phyloP scores from a whole-genome alignment of 2,113 vertebrate genomes.

The Dryoscopus gambensis region DNA sequence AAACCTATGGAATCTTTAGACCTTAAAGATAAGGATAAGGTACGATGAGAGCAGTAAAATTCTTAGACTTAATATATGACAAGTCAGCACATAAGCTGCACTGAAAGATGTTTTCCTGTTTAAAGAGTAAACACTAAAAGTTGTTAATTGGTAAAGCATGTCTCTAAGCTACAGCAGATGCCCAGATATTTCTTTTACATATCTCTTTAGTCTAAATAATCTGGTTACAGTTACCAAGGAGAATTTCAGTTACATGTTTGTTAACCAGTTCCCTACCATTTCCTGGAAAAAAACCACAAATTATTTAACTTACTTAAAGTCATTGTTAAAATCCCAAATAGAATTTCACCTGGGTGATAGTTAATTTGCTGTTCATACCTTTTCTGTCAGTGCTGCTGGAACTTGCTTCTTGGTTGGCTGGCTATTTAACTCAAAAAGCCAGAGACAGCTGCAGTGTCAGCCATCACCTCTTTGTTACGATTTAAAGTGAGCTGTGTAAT shows the following conservation, averaged over 20 bases:
- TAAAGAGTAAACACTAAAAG: not conserved
- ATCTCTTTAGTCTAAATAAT: not conserved
- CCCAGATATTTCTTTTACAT: not conserved
- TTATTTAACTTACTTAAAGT: not conserved
- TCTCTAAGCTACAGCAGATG: not conserved
- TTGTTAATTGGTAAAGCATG: not conserved
- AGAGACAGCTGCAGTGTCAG: not conserved
- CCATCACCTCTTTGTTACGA: not conserved
- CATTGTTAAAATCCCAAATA: not conserved
- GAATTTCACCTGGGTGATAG: not conserved
- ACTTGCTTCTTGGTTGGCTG: not conserved
- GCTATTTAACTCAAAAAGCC: not conserved
- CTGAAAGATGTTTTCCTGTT: not conserved
- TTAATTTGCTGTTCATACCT: not conserved
- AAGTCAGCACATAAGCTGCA: not conserved
- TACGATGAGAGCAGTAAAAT: not conserved
- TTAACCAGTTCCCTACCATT: not conserved
- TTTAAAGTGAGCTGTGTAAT: not conserved
- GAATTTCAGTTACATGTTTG: not conserved
- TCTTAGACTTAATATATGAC: not conserved
- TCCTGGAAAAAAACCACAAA: not conserved
- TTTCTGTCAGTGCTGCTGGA: not conserved
- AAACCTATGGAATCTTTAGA: constrained; percentile 77
- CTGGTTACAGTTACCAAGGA: not conserved
- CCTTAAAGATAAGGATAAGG: constrained; percentile 75